Percentiles rank a stretch among this genome's conserved stretches.
These are phyloP conservation scores for Macrobrachium rosenbergii DNA, from an alignment of 1,140 invertebrate genomes.

Conservation along the genomic window DNA sequence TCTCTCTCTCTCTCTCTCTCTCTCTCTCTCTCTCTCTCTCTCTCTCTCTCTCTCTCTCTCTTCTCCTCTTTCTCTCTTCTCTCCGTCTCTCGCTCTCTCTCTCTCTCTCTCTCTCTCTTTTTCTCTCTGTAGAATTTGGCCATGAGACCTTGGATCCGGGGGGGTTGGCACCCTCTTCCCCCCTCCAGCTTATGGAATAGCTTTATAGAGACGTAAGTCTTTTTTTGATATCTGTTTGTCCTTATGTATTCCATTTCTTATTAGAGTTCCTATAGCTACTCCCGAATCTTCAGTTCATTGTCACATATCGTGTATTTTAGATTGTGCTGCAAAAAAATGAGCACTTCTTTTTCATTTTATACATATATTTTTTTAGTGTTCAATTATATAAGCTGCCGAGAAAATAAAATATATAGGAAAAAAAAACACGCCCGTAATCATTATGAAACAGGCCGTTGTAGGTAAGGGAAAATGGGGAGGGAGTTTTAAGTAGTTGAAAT, in stretches of 20 bases:
- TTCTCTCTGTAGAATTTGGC: too few species aligned
- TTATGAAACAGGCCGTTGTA: background rate
- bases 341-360: background rate
- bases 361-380: too few species aligned
- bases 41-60: too few species aligned
- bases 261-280: conserved; percentile 37
- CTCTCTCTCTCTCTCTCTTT: too few species aligned
- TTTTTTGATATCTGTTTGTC: conserved; percentile 1
- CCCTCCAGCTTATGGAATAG: background rate
- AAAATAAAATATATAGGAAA: background rate
- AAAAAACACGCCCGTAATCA: conserved; percentile 1
- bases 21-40: too few species aligned
- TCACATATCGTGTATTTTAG: conserved; percentile 35
- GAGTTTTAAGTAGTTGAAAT: background rate
- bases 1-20: too few species aligned
- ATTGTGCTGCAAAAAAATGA: background rate
- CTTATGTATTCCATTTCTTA: conserved; percentile 5
- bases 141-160: too few species aligned
- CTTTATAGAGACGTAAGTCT: background rate
- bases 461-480: conserved; percentile 1
- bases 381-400: too few species aligned
- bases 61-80: too few species aligned
- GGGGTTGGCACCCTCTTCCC: too few species aligned
- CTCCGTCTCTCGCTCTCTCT: too few species aligned
- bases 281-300: background rate